A percentile compares a stretch with the other conserved stretches of the same genome.
Conservation (phyloP, 2,797 vertebrate species). For the Mormyrops attenuatus region DNA sequence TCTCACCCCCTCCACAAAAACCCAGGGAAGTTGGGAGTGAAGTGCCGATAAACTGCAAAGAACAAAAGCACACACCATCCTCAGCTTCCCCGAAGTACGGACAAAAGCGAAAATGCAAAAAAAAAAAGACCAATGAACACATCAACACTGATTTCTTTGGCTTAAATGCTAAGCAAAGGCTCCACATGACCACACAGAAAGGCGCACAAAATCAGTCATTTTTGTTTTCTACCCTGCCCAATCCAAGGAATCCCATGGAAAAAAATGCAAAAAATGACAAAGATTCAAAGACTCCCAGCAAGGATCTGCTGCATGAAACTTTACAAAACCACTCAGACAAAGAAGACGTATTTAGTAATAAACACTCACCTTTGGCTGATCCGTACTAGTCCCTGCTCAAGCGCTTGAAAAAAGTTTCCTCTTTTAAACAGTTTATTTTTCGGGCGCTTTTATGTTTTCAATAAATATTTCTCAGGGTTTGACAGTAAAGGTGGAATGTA, state of each 20-base stretch:
- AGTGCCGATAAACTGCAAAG: constrained; percentile 18
- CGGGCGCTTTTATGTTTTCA: constrained; percentile 33
- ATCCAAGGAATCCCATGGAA: constrained; percentile 31
- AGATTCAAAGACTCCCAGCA: constrained; percentile 64
- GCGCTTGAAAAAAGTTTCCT: constrained; percentile 25
- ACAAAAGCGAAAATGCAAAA: constrained; percentile 19
- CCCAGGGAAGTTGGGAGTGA: constrained; percentile 21
- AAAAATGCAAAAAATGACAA: constrained; percentile 66
- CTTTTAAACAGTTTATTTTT: constrained; percentile 24
- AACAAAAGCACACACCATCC: constrained; percentile 11
- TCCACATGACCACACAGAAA: constrained; percentile 10
- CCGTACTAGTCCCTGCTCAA: constrained; percentile 30
- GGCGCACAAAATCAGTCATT: constrained; percentile 16
- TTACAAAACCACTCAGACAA: constrained; percentile 55
- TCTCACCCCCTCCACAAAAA: constrained; percentile 14
- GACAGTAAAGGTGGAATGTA: constrained; percentile 62
- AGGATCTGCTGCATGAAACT: constrained; percentile 54
- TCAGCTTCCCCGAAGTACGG: constrained; percentile 8
- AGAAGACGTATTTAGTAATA: constrained; percentile 44
- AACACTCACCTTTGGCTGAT: constrained; percentile 55
- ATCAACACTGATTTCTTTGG: constrained; percentile 14
- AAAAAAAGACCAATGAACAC: background rate
- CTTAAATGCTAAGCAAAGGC: background rate
- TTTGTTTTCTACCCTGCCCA: constrained; percentile 23
- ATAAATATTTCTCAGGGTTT: constrained; percentile 46